A percentile compares a stretch with the other conserved stretches of the same genome.
These are phyloP conservation scores for Vireo altiloquus DNA, from an alignment of 2,113 vertebrate species.

Conservation along the genomic window DNA sequence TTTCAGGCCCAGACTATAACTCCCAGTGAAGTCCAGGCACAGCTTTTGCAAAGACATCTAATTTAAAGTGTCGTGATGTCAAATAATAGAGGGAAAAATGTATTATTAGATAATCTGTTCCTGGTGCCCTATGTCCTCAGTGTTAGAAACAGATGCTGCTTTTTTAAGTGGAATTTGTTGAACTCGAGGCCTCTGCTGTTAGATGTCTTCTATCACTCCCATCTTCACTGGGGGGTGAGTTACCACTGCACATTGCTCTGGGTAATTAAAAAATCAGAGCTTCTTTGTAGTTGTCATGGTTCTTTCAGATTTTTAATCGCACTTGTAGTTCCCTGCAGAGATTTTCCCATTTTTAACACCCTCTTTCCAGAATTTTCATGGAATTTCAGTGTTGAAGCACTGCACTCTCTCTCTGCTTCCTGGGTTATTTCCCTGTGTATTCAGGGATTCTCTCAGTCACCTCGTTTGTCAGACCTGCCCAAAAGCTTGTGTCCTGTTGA, in stretches of 20 bases:
- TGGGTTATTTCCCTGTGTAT: neutral
- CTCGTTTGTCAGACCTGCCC: neutral
- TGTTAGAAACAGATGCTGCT: neutral
- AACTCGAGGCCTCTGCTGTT: neutral
- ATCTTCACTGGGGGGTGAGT: accelerated
- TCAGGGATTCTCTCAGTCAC: neutral
- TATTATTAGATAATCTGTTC: neutral
- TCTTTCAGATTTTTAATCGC: neutral
- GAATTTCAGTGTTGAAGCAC: neutral
- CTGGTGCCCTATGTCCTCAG: neutral
- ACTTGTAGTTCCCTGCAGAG: neutral
- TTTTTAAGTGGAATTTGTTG: neutral
- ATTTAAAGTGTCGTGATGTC: neutral
- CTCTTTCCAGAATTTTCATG: neutral
- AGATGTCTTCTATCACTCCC: neutral
- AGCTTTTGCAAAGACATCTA: neutral
- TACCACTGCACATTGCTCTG: neutral
- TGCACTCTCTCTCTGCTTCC: neutral
- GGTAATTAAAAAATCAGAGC: neutral
- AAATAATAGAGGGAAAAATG: neutral
- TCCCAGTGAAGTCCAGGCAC: neutral
- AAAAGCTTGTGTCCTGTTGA: neutral
- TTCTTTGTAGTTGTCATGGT: neutral
- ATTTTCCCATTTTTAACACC: neutral
- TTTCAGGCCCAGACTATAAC: neutral